A percentile compares a stretch with the other conserved stretches of the same genome.
Conservation (phyloP, 2,113 vertebrate genomes). For the Prietella phreatophila region DNA sequence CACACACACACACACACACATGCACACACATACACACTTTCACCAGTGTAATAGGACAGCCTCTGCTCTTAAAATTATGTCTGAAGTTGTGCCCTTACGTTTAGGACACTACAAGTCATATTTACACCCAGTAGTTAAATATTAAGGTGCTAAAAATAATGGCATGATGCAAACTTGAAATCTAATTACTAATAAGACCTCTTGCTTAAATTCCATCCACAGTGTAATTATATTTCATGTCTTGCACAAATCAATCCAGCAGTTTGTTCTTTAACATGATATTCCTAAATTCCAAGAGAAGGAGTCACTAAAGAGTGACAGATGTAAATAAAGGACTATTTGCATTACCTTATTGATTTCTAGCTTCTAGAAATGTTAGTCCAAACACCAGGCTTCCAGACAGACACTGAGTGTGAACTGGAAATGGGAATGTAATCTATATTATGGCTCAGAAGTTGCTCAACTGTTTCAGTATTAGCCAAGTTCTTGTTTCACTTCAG, state of each 20-base stretch:
- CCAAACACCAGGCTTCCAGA: conserved; percentile 20
- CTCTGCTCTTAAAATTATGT: background rate
- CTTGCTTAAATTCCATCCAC: background rate
- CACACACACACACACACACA: background rate
- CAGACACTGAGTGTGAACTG: conserved; percentile 11
- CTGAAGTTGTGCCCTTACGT: background rate
- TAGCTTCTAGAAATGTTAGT: background rate
- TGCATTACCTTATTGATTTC: conserved; percentile 41
- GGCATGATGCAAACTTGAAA: background rate
- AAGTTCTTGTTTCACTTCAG: conserved; percentile 82
- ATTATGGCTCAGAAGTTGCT: conserved; percentile 57
- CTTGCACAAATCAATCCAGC: background rate
- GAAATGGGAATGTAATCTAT: conserved; percentile 41
- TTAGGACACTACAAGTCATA: background rate
- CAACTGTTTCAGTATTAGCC: conserved; percentile 74
- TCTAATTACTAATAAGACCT: background rate
- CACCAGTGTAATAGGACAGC: background rate
- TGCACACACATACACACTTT: background rate
- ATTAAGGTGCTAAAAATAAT: background rate
- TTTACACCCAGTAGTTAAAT: background rate
- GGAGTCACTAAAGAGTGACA: background rate
- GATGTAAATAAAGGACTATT: background rate
- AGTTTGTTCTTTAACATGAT: background rate
- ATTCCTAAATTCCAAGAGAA: background rate
- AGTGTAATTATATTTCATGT: background rate